These are phyloP conservation scores for Hypselothyrea guttata DNA, from an alignment of 2,888 invertebrate species.

Conservation along the genomic window DNA sequence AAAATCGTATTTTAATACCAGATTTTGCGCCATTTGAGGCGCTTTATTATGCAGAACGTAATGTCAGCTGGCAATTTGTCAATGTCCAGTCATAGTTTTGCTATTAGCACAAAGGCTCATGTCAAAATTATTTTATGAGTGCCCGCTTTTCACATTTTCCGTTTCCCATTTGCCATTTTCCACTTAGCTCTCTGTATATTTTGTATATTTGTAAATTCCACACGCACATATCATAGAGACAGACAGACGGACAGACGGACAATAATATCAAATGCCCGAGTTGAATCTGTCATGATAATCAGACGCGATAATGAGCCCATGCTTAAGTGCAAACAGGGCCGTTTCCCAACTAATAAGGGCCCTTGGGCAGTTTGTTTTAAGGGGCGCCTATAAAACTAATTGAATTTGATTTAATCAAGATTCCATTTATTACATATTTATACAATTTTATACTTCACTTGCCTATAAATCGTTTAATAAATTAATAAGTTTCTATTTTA, in stretches of 20 bases:
- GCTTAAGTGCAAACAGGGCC: too few relatives aligned
- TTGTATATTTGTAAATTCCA: slow-evolving; percentile 42
- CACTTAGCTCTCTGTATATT: slow-evolving; percentile 7
- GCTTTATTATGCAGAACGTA: slow-evolving; percentile 45
- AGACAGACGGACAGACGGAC: slow-evolving; percentile 13
- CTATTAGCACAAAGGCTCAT: slow-evolving; percentile 37
- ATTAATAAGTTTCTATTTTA: too few relatives aligned
- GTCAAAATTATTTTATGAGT: slow-evolving; percentile 31
- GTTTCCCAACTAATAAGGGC: too few relatives aligned
- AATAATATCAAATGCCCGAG: slow-evolving; percentile 32
- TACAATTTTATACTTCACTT: too few relatives aligned
- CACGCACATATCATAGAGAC: slow-evolving; percentile 39
- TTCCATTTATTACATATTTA: too few relatives aligned
- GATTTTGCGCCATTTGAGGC: slow-evolving; percentile 14
- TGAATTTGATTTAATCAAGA: too few relatives aligned
- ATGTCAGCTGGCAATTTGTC: slow-evolving; percentile 51
- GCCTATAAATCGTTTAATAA: too few relatives aligned
- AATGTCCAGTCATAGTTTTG: slow-evolving; percentile 49
- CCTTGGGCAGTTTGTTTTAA: too few relatives aligned
- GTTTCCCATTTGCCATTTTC: not conserved
- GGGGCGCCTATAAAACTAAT: too few relatives aligned
- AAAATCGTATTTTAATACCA: slow-evolving; percentile 16
- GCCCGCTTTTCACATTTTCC: not conserved
- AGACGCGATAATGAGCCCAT: slow-evolving; percentile 41
- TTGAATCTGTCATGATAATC: slow-evolving; percentile 40